phyloP scores from a whole-genome alignment of 2,888 invertebrate species.

The Boloria euphrosyne region DNA sequence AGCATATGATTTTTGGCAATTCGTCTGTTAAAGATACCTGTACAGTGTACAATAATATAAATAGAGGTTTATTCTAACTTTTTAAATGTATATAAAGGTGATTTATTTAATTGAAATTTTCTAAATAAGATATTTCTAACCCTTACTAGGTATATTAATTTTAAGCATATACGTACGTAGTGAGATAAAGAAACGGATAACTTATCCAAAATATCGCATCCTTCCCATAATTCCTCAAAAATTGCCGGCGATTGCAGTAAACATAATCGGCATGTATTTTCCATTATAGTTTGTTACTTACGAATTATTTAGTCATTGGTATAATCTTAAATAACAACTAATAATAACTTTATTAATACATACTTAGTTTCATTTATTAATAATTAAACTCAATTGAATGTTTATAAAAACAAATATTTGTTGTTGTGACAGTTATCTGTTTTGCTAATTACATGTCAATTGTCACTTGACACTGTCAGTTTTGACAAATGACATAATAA shows the following conservation, averaged over 20 bases:
- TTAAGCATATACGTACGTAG: slow-evolving; percentile 25
- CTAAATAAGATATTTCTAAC: background rate
- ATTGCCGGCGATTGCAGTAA: slow-evolving; percentile 26
- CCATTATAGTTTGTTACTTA: slow-evolving; percentile 2
- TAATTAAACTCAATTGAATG: too few relatives aligned
- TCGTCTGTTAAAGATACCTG: slow-evolving; percentile 50
- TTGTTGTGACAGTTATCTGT: too few relatives aligned
- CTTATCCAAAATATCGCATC: slow-evolving; percentile 37
- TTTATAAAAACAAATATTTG: too few relatives aligned
- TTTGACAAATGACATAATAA: too few relatives aligned
- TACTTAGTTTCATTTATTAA: too few relatives aligned
- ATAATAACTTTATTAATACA: too few relatives aligned
- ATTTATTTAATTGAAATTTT: background rate
- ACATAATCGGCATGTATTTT: slow-evolving; percentile 38
- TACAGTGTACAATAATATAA: slow-evolving; percentile 36
- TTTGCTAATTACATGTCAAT: too few relatives aligned
- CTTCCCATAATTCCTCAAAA: slow-evolving; percentile 30
- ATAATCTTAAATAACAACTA: background rate
- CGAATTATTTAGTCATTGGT: background rate
- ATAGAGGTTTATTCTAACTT: background rate
- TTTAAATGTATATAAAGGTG: background rate
- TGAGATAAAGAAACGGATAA: slow-evolving; percentile 33
- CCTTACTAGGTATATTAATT: too few relatives aligned
- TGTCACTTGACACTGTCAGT: too few relatives aligned
- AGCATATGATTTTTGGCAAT: slow-evolving; percentile 55